Conservation (phyloP, 2,888 invertebrate genomes). For the Craniophora ligustri region DNA sequence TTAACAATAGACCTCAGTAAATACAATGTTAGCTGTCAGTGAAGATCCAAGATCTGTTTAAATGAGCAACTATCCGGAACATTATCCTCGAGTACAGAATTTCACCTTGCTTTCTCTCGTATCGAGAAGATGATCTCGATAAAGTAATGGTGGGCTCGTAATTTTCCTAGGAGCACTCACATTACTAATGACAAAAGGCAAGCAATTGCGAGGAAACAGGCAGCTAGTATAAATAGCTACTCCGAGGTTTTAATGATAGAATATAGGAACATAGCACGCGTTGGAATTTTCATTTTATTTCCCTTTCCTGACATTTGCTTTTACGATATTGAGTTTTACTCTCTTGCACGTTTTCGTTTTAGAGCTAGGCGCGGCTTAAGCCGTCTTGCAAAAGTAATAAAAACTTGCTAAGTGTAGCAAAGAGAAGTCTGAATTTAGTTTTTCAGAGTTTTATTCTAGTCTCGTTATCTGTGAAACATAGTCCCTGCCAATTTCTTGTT, state of each 20-base stretch:
- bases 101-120: conserved; percentile 54
- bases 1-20: conserved; percentile 19
- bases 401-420: not conserved
- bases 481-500: no score
- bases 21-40: conserved; percentile 11
- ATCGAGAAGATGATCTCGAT: conserved; percentile 61
- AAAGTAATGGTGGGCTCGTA: conserved; percentile 39
- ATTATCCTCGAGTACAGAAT: conserved; percentile 47
- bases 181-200: conserved; percentile 51
- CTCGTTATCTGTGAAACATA: no score
- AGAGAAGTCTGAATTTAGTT: not conserved
- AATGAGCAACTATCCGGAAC: conserved; percentile 23
- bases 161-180: conserved; percentile 49
- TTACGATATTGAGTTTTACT: conserved; percentile 28
- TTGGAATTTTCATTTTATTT: conserved; percentile 42
- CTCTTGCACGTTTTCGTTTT: conserved; percentile 4
- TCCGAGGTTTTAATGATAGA: conserved; percentile 36
- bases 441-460: no score
- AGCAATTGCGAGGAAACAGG: conserved; percentile 31
- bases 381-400: conserved; percentile 11
- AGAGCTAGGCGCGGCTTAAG: conserved; percentile 17
- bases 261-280: conserved; percentile 17
- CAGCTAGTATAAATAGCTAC: conserved; percentile 8
- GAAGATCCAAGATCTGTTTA: conserved; percentile 41
- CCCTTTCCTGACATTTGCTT: conserved; percentile 28